These are phyloP conservation scores for Trichopoda pennipes DNA, from an alignment of 2,888 invertebrate species.

Conservation along the genomic window DNA sequence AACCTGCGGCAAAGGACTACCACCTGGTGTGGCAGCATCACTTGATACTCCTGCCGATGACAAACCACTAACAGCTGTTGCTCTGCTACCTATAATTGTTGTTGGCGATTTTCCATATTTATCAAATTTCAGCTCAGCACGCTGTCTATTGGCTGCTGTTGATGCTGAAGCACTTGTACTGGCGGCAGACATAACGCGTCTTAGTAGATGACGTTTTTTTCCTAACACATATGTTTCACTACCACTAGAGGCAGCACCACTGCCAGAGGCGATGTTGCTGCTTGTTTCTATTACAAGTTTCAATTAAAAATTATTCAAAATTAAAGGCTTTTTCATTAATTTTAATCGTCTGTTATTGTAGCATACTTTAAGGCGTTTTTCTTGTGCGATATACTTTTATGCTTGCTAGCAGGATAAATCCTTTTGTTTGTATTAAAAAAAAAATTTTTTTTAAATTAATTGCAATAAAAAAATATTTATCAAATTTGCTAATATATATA, in stretches of 20 bases:
- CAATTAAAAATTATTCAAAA: not conserved
- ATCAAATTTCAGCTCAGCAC: slow-evolving; percentile 73
- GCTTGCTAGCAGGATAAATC: too few relatives aligned
- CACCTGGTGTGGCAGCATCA: slow-evolving; percentile 59
- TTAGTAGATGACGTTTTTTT: slow-evolving; percentile 73
- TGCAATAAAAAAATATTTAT: too few relatives aligned
- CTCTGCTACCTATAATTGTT: slow-evolving; percentile 5
- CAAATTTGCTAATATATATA: too few relatives aligned
- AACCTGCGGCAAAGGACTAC: slow-evolving; percentile 64
- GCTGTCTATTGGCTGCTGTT: slow-evolving; percentile 63
- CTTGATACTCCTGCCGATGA: slow-evolving; percentile 45
- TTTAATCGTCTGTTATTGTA: not conserved
- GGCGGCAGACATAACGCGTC: slow-evolving; percentile 74
- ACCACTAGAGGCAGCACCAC: slow-evolving; percentile 61
- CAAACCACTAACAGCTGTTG: slow-evolving; percentile 28
- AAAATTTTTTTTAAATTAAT: too few relatives aligned
- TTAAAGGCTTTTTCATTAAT: not conserved
- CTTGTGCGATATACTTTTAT: too few relatives aligned
- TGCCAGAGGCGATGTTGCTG: slow-evolving; percentile 64
- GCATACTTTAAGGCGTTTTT: not conserved
- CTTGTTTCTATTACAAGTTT: slow-evolving; percentile 64
- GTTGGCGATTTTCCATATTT: slow-evolving; percentile 73
- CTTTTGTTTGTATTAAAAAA: too few relatives aligned
- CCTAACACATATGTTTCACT: slow-evolving; percentile 69
- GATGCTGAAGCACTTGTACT: slow-evolving; percentile 53